These are phyloP conservation scores for Arvicola amphibius DNA, from an alignment of 2,797 vertebrate genomes.

Conservation along the genomic window DNA sequence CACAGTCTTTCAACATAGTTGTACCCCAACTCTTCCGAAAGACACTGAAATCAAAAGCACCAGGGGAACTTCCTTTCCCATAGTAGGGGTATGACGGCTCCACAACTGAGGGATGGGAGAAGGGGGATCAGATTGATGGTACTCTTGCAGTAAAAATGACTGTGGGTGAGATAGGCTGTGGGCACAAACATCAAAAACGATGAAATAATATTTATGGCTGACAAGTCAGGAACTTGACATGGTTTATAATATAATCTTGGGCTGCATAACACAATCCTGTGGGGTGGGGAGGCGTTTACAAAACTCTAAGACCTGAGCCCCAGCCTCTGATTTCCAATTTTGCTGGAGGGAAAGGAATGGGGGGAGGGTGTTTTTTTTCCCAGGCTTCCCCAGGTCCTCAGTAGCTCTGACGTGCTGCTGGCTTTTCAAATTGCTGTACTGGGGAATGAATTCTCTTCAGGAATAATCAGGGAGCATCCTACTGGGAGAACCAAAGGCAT, in stretches of 20 bases:
- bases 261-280: not conserved
- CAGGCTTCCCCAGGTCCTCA: conserved; percentile 11
- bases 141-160: not conserved
- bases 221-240: not conserved
- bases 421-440: conserved; percentile 34
- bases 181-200: not conserved
- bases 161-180: not conserved
- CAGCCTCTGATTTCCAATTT: not conserved
- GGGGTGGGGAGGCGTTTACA: not conserved
- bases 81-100: not conserved
- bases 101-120: not conserved
- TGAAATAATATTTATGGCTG: not conserved
- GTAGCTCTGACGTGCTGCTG: not conserved
- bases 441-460: conserved; percentile 50
- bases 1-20: not conserved
- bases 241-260: not conserved
- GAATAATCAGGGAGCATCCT: conserved; percentile 55
- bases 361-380: not conserved
- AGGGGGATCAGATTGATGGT: not conserved
- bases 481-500: conserved; percentile 58
- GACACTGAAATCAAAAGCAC: not conserved
- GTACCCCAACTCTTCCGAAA: not conserved
- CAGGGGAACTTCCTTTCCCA: not conserved
- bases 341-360: not conserved
- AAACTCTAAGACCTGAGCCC: not conserved